Conservation (phyloP, 2,888 invertebrate species). For the Corythucha ciliata region DNA sequence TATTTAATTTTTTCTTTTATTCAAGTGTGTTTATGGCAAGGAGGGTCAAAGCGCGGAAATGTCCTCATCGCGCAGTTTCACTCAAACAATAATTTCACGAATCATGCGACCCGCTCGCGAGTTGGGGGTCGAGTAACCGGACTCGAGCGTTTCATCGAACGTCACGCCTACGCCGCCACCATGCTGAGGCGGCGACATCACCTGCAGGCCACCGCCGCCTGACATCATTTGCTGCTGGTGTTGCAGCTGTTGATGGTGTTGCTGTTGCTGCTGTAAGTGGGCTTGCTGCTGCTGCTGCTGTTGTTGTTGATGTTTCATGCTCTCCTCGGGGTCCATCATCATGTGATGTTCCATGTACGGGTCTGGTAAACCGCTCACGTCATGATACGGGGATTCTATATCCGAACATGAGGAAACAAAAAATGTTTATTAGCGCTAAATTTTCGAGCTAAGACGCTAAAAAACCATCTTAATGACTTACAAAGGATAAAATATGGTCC, state of each 20-base stretch:
- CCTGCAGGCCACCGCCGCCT: too few species aligned
- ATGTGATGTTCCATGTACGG: constrained; percentile 63
- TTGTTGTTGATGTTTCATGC: constrained; percentile 55
- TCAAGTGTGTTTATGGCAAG: too few species aligned
- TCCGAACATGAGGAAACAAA: constrained; percentile 33
- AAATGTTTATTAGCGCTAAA: background rate
- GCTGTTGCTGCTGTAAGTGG: too few species aligned
- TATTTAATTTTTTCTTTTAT: too few species aligned
- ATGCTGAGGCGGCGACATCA: too few species aligned
- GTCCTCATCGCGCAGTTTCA: constrained; percentile 1
- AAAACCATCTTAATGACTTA: constrained; percentile 12
- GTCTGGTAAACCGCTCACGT: constrained; percentile 84
- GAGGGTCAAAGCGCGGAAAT: too few species aligned
- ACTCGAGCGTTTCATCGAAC: constrained; percentile 88
- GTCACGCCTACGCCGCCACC: too few species aligned
- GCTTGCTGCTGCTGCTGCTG: constrained; percentile 58
- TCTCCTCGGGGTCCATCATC: constrained; percentile 55
- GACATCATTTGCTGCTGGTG: constrained; percentile 65
- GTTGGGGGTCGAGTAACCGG: constrained; percentile 89
- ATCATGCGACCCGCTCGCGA: constrained; percentile 85
- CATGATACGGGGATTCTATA: constrained; percentile 85
- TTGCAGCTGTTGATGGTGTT: constrained; percentile 48
- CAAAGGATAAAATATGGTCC: constrained; percentile 22
- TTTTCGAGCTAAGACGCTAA: background rate
- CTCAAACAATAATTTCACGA: constrained; percentile 85